Base-by-base conservation (phyloP, 2,113 vertebrate species). In the Neotoma lepida region DNA sequence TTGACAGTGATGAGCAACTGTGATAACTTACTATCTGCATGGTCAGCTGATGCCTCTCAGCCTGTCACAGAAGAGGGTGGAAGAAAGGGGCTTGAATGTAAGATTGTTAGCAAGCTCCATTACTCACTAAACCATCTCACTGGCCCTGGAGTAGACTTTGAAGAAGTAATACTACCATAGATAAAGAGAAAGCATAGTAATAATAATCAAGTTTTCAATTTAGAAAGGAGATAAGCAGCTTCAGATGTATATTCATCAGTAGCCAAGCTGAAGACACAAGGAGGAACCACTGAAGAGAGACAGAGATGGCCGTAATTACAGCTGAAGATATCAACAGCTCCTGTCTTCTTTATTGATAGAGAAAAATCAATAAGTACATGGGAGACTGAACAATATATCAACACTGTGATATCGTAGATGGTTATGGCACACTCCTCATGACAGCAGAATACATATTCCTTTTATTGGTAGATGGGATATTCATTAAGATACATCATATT, bases 1-100 rank as follows among this genome's bases (percentile, higher is more conserved):
- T 56, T 89, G 71, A 93, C 82, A 88, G 77, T 58, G 46, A 66
- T 97, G 93, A 93, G 89, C 93, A 91, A 64, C 88, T 89, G 13
- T 92, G 82, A 68, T 78, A 77, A 96, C 92, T 97, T 91, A 35
- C 96, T 93, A 92, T 90, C 96, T 96, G 95, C 76, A 61, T 82
- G 71, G 33, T 95, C 86, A 96, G 41, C 70, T 91, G 82, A 89
- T 84, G 77, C 54, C 88, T 96, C 84, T 91, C 51, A 91, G 39
- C 51, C 41, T 78, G 41, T 35, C 28, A 1, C 63, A 89, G 56
- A 61, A 84, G 54, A 58, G 28, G 9, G 44, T 44, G 44, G 71
- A 81, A 78, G 76, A 66, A 70, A 80, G 49, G 30, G 41, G 39
- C 30, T 64, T 64, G 39, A 33, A 33, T 6, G 17, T 9, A n/a